phyloP scores from a whole-genome alignment of 2,797 vertebrate species.

The Apodemus agrarius region DNA sequence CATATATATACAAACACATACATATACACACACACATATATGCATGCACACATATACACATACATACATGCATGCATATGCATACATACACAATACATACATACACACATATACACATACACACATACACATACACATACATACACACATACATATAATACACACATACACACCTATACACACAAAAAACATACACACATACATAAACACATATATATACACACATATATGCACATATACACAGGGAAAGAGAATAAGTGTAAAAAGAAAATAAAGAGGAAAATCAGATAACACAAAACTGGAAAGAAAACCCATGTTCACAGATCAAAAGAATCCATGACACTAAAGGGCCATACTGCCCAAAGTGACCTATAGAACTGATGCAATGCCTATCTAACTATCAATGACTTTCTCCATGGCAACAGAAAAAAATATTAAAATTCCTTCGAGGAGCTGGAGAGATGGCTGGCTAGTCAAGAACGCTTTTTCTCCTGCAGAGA shows the following conservation, averaged over 20 bases:
- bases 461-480: not conserved
- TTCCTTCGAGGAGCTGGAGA: not conserved
- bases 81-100: fast-evolving
- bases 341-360: not conserved
- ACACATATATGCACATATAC: too few species aligned
- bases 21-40: not conserved
- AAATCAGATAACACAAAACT: not conserved
- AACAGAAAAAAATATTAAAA: not conserved
- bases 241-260: not conserved
- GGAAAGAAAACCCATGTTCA: not conserved
- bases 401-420: not conserved
- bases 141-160: too few species aligned
- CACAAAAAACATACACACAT: too few species aligned
- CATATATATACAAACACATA: too few species aligned
- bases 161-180: too few species aligned
- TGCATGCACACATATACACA: fast-evolving
- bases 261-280: not conserved
- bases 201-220: too few species aligned
- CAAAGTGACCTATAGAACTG: not conserved
- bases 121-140: too few species aligned
- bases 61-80: fast-evolving
- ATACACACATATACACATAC: too few species aligned
- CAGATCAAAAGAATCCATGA: not conserved
- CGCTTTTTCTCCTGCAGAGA: not conserved
- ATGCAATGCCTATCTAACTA: not conserved